phyloP scores from a whole-genome alignment of 2,113 vertebrate species.

The Nothoprocta pentlandii region DNA sequence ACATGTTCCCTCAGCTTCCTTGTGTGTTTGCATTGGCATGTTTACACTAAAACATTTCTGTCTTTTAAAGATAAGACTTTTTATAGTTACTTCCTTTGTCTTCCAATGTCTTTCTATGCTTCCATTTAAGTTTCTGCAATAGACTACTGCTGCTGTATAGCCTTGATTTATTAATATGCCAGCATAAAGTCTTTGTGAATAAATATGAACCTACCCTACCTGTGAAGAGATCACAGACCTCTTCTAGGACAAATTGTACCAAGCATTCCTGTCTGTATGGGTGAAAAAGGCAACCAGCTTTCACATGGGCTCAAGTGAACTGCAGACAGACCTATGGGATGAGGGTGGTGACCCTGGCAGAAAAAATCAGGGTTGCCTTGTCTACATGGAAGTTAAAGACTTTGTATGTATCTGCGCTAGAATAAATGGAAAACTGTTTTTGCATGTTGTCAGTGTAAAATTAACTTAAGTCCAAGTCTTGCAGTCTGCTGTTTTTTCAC shows the following conservation, averaged over 20 bases:
- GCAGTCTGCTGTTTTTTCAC: neutral
- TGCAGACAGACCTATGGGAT: neutral
- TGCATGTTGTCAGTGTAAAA: neutral
- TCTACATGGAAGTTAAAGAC: neutral
- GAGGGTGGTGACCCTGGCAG: neutral
- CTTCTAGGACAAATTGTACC: neutral
- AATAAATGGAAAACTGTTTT: neutral
- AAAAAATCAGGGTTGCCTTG: neutral
- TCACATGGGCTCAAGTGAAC: neutral
- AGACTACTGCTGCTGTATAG: neutral
- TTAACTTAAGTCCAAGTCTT: neutral
- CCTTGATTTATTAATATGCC: neutral
- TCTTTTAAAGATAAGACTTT: neutral
- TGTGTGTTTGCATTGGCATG: neutral
- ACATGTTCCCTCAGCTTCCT: neutral
- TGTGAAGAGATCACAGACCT: neutral
- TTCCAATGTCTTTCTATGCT: neutral
- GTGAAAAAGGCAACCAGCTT: neutral
- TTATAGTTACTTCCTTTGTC: neutral
- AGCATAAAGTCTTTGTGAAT: rapidly evolving
- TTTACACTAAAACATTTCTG: neutral
- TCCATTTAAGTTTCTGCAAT: neutral
- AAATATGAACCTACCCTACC: neutral
- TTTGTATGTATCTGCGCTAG: neutral
- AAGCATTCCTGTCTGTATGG: neutral